Conservation (phyloP, 2,888 invertebrate species). For the Leptinotarsa peninsularis region DNA sequence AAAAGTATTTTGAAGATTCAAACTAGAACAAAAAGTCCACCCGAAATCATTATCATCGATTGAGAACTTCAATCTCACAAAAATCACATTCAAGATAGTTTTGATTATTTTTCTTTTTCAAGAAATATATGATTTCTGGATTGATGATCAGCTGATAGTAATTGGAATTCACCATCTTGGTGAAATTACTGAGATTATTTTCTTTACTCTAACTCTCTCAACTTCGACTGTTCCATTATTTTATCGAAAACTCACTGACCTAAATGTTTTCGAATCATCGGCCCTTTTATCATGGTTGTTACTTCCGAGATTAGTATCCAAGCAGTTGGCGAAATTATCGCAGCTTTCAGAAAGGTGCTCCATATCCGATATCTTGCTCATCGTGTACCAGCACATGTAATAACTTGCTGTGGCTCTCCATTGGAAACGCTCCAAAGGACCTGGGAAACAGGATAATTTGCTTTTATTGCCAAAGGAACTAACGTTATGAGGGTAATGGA, state of each 20-base stretch:
- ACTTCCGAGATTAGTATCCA: conserved; percentile 64
- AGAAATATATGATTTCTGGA: too few species aligned
- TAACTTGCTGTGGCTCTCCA: conserved; percentile 75
- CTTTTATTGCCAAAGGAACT: conserved; percentile 20
- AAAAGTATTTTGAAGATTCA: too few species aligned
- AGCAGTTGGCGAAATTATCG: conserved; percentile 73
- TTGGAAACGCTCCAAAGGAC: conserved; percentile 71
- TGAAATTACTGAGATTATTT: too few species aligned
- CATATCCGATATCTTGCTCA: conserved; percentile 69
- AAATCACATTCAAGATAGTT: too few species aligned
- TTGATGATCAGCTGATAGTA: too few species aligned
- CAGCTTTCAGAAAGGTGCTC: conserved; percentile 70
- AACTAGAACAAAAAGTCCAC: too few species aligned
- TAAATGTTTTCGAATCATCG: conserved; percentile 65
- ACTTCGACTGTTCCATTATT: neutral
- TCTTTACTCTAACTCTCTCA: too few species aligned
- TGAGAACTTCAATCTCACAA: too few species aligned
- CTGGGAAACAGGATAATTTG: conserved; percentile 41
- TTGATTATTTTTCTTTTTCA: too few species aligned
- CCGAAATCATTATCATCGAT: too few species aligned
- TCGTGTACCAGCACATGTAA: conserved; percentile 78
- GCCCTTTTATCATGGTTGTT: conserved; percentile 70
- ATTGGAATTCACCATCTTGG: too few species aligned
- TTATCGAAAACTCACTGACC: conserved; percentile 18
- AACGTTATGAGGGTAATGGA: conserved; percentile 20